phyloP scores from a whole-genome alignment of 2,113 vertebrate genomes.

The Atherinomorus stipes region DNA sequence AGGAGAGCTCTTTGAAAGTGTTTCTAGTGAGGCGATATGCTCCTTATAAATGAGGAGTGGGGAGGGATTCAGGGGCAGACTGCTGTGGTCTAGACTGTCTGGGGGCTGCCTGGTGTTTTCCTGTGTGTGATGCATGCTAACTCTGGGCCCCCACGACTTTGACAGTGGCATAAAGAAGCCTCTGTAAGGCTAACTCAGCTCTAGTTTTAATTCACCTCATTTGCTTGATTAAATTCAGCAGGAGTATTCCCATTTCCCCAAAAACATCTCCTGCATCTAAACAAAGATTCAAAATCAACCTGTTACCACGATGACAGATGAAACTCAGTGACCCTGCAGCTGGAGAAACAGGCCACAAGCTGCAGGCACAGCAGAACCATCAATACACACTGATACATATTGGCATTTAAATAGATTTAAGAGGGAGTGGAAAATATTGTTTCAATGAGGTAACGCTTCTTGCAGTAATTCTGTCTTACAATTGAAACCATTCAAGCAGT shows the following conservation, averaged over 20 bases:
- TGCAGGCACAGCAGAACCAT: constrained; percentile 38
- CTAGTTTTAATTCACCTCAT: constrained; percentile 70
- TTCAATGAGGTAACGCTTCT: constrained; percentile 52
- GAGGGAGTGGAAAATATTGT: constrained; percentile 45
- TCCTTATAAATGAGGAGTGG: constrained; percentile 61
- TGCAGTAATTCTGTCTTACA: constrained; percentile 41
- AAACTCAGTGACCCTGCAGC: constrained; percentile 21
- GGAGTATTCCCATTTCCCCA: constrained; percentile 19
- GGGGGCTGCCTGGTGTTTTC: constrained; percentile 75
- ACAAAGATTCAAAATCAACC: constrained; percentile 40
- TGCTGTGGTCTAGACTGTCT: constrained; percentile 65
- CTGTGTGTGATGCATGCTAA: constrained; percentile 78
- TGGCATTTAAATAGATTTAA: constrained; percentile 46
- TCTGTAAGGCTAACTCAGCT: constrained; percentile 73
- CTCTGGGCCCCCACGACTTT: constrained; percentile 60
- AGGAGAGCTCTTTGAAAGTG: constrained; percentile 73
- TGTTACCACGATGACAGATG: constrained; percentile 37
- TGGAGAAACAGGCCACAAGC: constrained; percentile 25
- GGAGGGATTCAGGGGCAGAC: constrained; percentile 56
- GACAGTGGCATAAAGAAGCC: constrained; percentile 73
- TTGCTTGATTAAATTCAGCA: constrained; percentile 76
- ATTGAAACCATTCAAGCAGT: constrained; percentile 52
- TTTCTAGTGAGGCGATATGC: constrained; percentile 58
- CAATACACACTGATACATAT: constrained; percentile 23
- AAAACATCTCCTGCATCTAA: constrained; percentile 30